Conservation (phyloP, 1,140 invertebrate species). For the Pogonus chalceus region DNA sequence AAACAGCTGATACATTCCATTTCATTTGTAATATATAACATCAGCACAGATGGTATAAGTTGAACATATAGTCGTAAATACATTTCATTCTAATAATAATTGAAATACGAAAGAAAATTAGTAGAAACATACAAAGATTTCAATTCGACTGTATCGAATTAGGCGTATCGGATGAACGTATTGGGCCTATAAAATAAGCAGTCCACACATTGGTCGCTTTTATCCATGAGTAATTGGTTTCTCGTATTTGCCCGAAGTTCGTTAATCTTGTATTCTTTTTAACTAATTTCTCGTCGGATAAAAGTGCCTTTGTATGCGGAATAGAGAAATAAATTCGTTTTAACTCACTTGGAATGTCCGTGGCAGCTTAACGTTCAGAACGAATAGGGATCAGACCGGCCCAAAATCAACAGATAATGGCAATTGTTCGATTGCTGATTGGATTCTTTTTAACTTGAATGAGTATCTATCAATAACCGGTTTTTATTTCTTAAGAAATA, state of each 20-base stretch:
- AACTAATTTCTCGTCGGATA: conserved; percentile 6
- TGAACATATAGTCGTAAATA: neutral
- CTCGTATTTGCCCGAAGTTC: neutral
- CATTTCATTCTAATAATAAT: too few relatives aligned
- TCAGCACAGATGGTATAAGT: neutral
- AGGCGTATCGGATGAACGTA: neutral
- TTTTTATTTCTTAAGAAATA: too few relatives aligned
- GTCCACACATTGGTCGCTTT: neutral
- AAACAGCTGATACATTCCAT: too few relatives aligned
- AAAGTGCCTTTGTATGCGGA: neutral
- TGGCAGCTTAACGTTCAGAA: neutral
- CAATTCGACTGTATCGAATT: neutral
- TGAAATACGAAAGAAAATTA: neutral
- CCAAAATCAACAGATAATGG: neutral
- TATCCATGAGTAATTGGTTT: conserved; percentile 6
- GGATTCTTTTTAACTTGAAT: conserved; percentile 4
- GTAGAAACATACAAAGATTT: neutral
- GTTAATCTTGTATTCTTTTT: conserved; percentile 1
- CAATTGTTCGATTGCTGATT: conserved; percentile 1
- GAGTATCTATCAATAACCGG: too few relatives aligned
- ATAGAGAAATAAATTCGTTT: conserved; percentile 7
- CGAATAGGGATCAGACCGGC: neutral
- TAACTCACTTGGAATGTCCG: neutral
- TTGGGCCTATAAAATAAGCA: neutral
- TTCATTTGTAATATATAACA: too few relatives aligned